phyloP scores from a whole-genome alignment of 2,888 invertebrate species.

The Eristalis arbustorum region DNA sequence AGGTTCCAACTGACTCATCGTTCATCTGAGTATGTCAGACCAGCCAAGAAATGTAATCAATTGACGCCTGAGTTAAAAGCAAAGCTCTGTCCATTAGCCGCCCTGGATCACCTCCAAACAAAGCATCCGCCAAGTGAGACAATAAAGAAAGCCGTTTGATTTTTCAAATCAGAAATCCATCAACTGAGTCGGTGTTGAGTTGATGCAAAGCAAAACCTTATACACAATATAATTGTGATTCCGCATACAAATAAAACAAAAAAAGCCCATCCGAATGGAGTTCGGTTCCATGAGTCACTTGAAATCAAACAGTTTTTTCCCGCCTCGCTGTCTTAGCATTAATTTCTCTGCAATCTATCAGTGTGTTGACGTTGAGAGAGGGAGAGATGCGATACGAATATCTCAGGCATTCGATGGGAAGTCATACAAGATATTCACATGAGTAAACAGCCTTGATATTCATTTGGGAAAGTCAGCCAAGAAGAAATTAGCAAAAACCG shows the following conservation, averaged over 20 bases:
- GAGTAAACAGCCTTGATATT: constrained; percentile 68
- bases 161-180: background rate
- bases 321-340: background rate
- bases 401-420: constrained; percentile 62
- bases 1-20: background rate
- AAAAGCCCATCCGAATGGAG: background rate
- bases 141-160: background rate
- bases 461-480: constrained; percentile 69
- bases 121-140: background rate
- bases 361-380: background rate
- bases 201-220: background rate
- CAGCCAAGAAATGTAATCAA: background rate
- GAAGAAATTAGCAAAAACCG: constrained; percentile 59
- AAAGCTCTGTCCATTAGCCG: background rate
- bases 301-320: constrained; percentile 21
- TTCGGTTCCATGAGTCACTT: background rate
- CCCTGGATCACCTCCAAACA: background rate
- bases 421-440: constrained; percentile 63
- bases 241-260: background rate
- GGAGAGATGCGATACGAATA: constrained; percentile 21
- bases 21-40: background rate
- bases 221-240: background rate
- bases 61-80: background rate
- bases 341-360: constrained; percentile 50
- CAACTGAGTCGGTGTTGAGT: background rate